Evolutionary conservation across 2,113 vertebrate genomes (phyloP), one percentile per base, ranked within the genome.

Genomic region (Cebidichthys violaceus): DNA sequence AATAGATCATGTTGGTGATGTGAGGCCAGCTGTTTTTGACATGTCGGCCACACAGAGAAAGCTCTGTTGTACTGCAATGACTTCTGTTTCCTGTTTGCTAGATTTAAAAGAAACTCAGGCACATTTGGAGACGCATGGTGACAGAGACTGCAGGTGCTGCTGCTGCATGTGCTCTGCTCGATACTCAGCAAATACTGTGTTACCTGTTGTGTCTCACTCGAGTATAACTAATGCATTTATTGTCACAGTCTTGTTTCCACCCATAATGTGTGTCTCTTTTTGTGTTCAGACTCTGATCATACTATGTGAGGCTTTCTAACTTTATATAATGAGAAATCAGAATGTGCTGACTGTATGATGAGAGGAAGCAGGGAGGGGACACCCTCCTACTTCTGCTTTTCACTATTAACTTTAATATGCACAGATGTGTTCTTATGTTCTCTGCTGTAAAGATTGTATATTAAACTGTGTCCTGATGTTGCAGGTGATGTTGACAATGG

Each of bases 371-470:
- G 18, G 3, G 2, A 37, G 54, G n/a, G 0, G 13, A 66, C 0
- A 6, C 15, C 1, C 0, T 43, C 52, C 41, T 22, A 83, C 86
- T 93, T 92, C 90, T 90, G 77, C 77, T 92, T 91, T 92, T 88
- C 13, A 75, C 3, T 0, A 68, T 11, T 15, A 9, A 3, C 3
- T 62, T 50, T 31, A 4, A 47, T 1, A 1, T 10, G 6, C 11
- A 0, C 17, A 50, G 7, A 14, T 9, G 3, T 14, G 17, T 60
- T 45, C 37, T 24, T 62, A 37, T 41, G 17, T 66, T 27, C 37
- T 27, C 22, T 29, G 3, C 18, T 43, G 7, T 9, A n/a, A 9
- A 54, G 45, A 18, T 11, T 69, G 13, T 33, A 43, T 1, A 20
- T 2, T 69, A 31, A 71, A 14, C 0, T 18, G 57, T 68, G 9